phyloP scores from a whole-genome alignment of 2,113 vertebrate species.

The Ptyas mucosa region DNA sequence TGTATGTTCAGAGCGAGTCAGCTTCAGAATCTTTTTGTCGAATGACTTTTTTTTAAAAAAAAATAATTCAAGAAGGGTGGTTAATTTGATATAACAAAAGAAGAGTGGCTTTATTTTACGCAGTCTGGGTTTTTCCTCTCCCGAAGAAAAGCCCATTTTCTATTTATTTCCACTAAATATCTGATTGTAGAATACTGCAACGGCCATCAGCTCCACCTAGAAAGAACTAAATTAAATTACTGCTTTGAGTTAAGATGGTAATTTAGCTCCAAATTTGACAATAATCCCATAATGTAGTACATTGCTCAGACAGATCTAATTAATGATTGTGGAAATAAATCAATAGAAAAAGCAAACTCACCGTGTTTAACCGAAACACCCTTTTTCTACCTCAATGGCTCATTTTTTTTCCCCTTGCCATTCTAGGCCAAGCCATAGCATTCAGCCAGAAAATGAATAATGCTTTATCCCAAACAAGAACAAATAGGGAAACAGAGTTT shows the following conservation, averaged over 20 bases:
- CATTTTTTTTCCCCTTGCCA: not conserved
- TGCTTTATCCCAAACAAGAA: conserved; percentile 4
- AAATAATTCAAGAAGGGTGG: conserved; percentile 5
- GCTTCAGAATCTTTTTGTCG: not conserved
- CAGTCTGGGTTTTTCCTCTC: not conserved
- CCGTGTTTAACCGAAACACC: conserved; percentile 15
- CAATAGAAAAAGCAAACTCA: conserved; percentile 44
- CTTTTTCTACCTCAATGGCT: not conserved
- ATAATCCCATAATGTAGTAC: conserved; percentile 33
- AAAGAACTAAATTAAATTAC: conserved; percentile 44
- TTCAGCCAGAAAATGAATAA: conserved; percentile 20
- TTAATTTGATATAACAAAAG: conserved; percentile 47
- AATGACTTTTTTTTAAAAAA: not conserved
- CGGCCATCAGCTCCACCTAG: conserved; percentile 9
- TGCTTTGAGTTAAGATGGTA: conserved; percentile 47
- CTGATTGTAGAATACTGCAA: conserved; percentile 21
- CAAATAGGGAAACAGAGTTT: conserved; percentile 18
- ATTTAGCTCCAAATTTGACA: conserved; percentile 55
- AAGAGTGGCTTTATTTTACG: conserved; percentile 6
- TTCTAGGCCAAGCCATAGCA: conserved; percentile 8
- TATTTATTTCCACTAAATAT: conserved; percentile 14
- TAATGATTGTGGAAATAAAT: conserved; percentile 49
- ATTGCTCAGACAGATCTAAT: conserved; percentile 49
- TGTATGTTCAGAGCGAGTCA: conserved; percentile 4
- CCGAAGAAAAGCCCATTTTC: not conserved